A percentile compares a stretch with the other conserved stretches of the same genome.
Conservation (phyloP, 2,113 vertebrate genomes). For the Spea multiplicata region DNA sequence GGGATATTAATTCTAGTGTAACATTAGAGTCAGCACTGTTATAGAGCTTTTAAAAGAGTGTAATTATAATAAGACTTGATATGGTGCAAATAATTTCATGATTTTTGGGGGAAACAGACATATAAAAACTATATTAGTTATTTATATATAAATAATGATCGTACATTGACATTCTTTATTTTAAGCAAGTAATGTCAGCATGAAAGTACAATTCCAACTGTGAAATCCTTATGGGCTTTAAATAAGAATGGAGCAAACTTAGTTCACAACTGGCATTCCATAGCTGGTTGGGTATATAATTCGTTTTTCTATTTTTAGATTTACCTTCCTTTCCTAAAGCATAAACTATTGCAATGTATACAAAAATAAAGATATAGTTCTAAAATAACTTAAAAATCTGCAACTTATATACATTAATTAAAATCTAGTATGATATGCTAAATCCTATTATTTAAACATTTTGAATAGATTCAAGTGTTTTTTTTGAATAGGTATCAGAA, state of each 20-base stretch:
- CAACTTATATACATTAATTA: neutral
- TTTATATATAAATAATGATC: neutral
- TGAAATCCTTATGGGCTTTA: constrained; percentile 21
- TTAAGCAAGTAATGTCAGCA: neutral
- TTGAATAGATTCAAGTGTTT: too few relatives aligned
- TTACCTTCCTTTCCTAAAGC: constrained; percentile 19
- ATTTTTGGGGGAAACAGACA: neutral
- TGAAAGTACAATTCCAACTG: constrained; percentile 20
- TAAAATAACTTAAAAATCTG: neutral
- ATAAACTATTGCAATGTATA: neutral
- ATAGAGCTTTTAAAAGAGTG: constrained; percentile 13
- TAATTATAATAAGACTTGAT: constrained; percentile 15
- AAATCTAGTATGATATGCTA: too few relatives aligned
- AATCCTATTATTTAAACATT: too few relatives aligned
- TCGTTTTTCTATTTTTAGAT: constrained; percentile 17
- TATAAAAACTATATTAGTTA: neutral
- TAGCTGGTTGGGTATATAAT: constrained; percentile 5
- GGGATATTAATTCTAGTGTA: constrained; percentile 15
- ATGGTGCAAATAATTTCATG: constrained; percentile 1
- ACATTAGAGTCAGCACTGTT: constrained; percentile 19
- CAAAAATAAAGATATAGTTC: neutral
- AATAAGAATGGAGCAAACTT: constrained; percentile 20
- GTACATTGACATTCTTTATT: neutral
- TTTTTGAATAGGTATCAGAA: too few relatives aligned
- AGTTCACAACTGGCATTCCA: constrained; percentile 9